Conservation (phyloP, 2,797 vertebrate genomes). For the Fistularia commersonii region DNA sequence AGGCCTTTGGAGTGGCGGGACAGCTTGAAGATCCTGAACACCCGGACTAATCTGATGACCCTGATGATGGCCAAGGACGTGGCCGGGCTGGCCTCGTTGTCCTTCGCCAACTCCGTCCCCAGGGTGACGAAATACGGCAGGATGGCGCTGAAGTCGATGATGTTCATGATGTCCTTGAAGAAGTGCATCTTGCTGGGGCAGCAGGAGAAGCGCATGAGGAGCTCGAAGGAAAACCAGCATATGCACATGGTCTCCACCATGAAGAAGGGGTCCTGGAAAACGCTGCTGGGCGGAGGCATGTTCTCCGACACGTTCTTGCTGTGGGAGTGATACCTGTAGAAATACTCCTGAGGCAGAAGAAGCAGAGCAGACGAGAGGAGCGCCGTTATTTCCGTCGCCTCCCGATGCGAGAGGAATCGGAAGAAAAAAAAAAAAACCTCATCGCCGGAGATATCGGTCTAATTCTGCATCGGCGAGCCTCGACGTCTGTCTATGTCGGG, state of each 20-base stretch:
- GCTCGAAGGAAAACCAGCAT: conserved; percentile 88
- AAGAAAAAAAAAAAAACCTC: no score
- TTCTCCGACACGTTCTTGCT: conserved; percentile 52
- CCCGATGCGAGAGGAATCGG: no score
- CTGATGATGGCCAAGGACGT: conserved; percentile 86
- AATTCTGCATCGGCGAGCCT: no score
- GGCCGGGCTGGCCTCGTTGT: conserved; percentile 77
- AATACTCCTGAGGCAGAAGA: conserved; percentile 44
- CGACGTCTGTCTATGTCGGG: no score
- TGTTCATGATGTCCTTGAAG: conserved; percentile 91
- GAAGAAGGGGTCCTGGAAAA: conserved; percentile 85
- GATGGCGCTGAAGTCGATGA: conserved; percentile 89
- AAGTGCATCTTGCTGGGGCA: conserved; percentile 83
- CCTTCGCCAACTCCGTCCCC: conserved; percentile 83
- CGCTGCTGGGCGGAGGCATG: conserved; percentile 35
- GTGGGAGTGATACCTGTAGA: conserved; percentile 45
- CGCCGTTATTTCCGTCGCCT: no score
- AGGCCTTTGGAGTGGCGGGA: conserved; percentile 88
- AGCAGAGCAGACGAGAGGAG: conserved; percentile 12
- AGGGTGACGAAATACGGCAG: conserved; percentile 87
- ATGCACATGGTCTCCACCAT: conserved; percentile 87
- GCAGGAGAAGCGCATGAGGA: conserved; percentile 77
- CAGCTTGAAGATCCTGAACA: conserved; percentile 89
- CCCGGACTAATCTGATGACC: conserved; percentile 85
- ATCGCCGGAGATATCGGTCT: no score